Percentiles rank a stretch among this genome's conserved stretches.
These are phyloP conservation scores for Rotaria socialis DNA, from an alignment of 2,888 invertebrate genomes.

Conservation along the genomic window DNA sequence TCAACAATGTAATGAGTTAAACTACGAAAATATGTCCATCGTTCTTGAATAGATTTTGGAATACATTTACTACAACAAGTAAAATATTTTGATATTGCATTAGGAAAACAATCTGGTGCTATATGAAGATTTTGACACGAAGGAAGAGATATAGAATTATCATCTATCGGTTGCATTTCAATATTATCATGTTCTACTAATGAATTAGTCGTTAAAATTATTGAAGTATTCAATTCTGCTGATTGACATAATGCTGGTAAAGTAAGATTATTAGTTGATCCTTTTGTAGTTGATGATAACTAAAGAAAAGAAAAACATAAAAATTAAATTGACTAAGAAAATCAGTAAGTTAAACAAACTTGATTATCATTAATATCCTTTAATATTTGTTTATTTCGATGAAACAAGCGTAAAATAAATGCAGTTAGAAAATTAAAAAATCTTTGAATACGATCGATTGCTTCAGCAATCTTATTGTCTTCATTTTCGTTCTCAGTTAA, in stretches of 20 bases:
- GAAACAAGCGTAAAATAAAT: conserved; percentile 32
- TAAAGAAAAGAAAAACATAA: neutral
- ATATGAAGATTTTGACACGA: neutral
- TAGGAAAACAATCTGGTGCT: neutral
- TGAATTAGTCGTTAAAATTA: neutral
- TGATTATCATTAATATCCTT: neutral
- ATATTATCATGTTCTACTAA: neutral
- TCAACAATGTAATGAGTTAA: conserved; percentile 91
- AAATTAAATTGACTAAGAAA: too few relatives aligned
- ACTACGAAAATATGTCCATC: conserved; percentile 58
- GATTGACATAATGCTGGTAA: neutral
- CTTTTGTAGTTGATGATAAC: neutral
- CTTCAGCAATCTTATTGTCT: conserved; percentile 94
- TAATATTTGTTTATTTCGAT: neutral
- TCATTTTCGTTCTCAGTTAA: conserved; percentile 72
- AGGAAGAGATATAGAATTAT: neutral
- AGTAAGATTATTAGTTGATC: neutral
- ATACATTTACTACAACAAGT: neutral
- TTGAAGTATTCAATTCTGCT: neutral
- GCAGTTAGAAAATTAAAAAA: neutral
- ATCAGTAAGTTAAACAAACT: neutral
- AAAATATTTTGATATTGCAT: neutral
- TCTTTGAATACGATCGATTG: conserved; percentile 79
- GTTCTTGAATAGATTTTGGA: neutral
- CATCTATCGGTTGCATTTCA: neutral